Evolutionary conservation across 2,113 vertebrate genomes (phyloP).

Genomic region (Odontesthes bonariensis): DNA sequence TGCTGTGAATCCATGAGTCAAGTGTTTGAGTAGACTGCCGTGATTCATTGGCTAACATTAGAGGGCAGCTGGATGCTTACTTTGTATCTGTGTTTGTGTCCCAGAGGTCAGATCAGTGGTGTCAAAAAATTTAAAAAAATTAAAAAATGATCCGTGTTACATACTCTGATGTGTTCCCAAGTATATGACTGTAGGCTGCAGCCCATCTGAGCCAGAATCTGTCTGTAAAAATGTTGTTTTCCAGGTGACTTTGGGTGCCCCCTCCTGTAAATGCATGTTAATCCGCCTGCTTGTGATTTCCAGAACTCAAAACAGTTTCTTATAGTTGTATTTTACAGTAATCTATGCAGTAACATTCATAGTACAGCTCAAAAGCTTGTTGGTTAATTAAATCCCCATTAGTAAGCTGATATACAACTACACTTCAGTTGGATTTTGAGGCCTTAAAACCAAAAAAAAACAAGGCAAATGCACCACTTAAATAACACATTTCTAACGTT

Average conservation of each 20-base stretch:
- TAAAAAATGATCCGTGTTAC: neutral
- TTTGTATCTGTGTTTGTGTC: neutral
- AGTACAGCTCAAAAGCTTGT: too few species aligned
- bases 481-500: too few species aligned
- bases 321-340: too few species aligned
- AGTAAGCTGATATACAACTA: too few species aligned
- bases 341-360: too few species aligned
- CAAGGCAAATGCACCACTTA: neutral
- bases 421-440: too few species aligned
- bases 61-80: neutral
- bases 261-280: too few species aligned
- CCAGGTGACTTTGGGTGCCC: neutral
- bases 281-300: neutral
- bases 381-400: too few species aligned
- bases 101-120: slow-evolving; percentile 23
- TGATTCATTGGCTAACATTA: slow-evolving; percentile 68
- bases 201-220: neutral
- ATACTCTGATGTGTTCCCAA: neutral
- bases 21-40: slow-evolving; percentile 50
- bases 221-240: neutral
- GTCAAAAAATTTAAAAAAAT: neutral
- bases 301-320: too few species aligned
- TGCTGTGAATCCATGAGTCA: slow-evolving; percentile 62
- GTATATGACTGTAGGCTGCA: neutral
- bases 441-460: too few species aligned